These are phyloP conservation scores for Resseliella maxima DNA, from an alignment of 2,888 invertebrate species.

Conservation along the genomic window DNA sequence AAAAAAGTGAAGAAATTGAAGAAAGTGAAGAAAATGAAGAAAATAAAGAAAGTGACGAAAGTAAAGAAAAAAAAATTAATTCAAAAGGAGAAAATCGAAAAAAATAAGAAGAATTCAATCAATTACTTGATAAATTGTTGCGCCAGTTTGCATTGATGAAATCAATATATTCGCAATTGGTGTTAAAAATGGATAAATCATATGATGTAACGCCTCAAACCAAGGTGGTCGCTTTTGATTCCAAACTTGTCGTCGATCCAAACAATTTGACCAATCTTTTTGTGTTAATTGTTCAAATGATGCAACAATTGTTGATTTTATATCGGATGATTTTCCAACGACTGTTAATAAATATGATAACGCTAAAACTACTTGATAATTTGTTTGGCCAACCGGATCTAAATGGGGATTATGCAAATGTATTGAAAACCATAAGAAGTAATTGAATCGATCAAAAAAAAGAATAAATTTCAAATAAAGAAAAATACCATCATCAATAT, in stretches of 20 bases:
- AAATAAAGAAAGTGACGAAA: neutral
- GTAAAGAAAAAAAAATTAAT: neutral
- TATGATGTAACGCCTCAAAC: constrained; percentile 77
- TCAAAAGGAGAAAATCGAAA: neutral
- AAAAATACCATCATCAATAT: constrained; percentile 55
- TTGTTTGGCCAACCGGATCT: constrained; percentile 68
- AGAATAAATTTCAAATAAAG: too few relatives aligned
- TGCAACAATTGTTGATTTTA: constrained; percentile 74
- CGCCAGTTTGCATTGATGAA: constrained; percentile 78
- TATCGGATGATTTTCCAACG: constrained; percentile 74
- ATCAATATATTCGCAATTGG: constrained; percentile 77
- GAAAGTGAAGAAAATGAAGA: neutral
- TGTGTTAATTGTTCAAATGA: constrained; percentile 72
- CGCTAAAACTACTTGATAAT: constrained; percentile 73
- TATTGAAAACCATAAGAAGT: too few relatives aligned
- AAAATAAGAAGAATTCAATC: neutral
- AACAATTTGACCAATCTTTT: constrained; percentile 76
- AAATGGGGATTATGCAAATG: too few relatives aligned
- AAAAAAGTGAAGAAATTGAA: too few relatives aligned
- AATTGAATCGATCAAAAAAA: neutral
- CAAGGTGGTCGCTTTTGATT: constrained; percentile 83
- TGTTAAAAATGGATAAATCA: constrained; percentile 73
- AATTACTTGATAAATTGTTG: constrained; percentile 79
- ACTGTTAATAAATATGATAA: constrained; percentile 74
- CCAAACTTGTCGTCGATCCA: constrained; percentile 85